Evolutionary conservation across 2,888 invertebrate species (phyloP).

Genomic region (Dicranocentrus wangi): DNA sequence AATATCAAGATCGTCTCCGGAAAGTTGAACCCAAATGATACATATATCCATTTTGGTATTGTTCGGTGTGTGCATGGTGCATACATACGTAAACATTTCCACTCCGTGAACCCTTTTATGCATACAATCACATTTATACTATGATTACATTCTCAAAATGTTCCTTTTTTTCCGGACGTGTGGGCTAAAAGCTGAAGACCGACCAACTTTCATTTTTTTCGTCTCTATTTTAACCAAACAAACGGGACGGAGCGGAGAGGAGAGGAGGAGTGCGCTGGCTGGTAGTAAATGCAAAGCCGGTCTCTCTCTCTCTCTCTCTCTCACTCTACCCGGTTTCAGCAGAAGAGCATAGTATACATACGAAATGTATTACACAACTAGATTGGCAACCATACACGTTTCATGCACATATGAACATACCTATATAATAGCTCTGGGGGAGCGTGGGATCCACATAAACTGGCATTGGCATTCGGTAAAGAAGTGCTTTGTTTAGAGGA

Average conservation of each 20-base stretch:
- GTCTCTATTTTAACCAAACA: background rate
- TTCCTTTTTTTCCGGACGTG: conserved; percentile 24
- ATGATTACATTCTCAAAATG: conserved; percentile 35
- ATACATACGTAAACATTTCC: too few relatives aligned
- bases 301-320: background rate
- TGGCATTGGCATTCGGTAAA: conserved; percentile 69
- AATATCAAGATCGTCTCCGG: too few relatives aligned
- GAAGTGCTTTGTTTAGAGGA: conserved; percentile 61
- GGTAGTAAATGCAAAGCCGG: conserved; percentile 1
- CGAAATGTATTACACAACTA: too few relatives aligned
- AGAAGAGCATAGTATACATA: background rate
- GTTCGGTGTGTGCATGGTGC: too few relatives aligned
- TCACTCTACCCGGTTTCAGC: too few relatives aligned
- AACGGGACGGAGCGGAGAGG: too few relatives aligned
- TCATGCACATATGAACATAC: conserved; percentile 23
- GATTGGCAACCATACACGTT: background rate
- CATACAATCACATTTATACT: conserved; percentile 43
- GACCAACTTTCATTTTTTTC: conserved; percentile 2
- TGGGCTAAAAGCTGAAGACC: background rate
- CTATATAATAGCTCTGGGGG: conserved; percentile 56
- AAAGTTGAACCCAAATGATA: too few relatives aligned
- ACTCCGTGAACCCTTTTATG: too few relatives aligned
- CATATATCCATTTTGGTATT: too few relatives aligned
- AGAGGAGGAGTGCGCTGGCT: too few relatives aligned
- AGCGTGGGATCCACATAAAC: conserved; percentile 47